phyloP scores from a whole-genome alignment of 2,888 invertebrate species.

The Ecdyonurus torrentis region DNA sequence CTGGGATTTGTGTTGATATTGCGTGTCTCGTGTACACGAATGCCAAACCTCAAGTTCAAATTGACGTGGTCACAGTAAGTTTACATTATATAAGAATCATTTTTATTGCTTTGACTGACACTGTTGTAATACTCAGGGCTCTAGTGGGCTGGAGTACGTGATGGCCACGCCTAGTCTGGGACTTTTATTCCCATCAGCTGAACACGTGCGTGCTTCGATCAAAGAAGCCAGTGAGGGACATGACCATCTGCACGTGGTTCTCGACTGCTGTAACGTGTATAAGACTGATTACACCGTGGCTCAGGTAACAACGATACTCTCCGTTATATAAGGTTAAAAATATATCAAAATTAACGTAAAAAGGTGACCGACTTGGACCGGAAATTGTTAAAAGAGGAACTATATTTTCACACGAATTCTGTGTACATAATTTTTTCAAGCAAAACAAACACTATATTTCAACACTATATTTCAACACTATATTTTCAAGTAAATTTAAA shows the following conservation, averaged over 20 bases:
- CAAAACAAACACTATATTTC: no score
- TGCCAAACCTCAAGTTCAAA: slow-evolving; percentile 29
- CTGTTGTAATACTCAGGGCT: not conserved
- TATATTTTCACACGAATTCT: no score
- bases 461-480: no score
- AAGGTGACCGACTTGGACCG: no score
- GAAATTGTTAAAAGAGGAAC: no score
- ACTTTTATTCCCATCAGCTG: slow-evolving; percentile 38
- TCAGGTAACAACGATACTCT: no score
- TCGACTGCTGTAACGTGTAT: slow-evolving; percentile 43
- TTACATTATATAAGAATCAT: not conserved
- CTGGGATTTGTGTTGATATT: slow-evolving; percentile 36
- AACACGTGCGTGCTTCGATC: slow-evolving; percentile 34
- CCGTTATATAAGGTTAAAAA: no score
- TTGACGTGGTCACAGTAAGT: slow-evolving; percentile 20
- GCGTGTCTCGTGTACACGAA: slow-evolving; percentile 33
- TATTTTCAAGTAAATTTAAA: no score
- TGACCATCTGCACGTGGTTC: slow-evolving; percentile 29
- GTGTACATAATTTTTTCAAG: no score
- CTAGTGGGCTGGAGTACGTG: slow-evolving; percentile 22
- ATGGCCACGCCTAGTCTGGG: slow-evolving; percentile 31
- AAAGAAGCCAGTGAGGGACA: not conserved
- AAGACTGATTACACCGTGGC: slow-evolving; percentile 50
- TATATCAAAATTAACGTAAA: no score
- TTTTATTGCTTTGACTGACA: not conserved